phyloP scores from a whole-genome alignment of 2,888 invertebrate species.

The Drosophila borborema region DNA sequence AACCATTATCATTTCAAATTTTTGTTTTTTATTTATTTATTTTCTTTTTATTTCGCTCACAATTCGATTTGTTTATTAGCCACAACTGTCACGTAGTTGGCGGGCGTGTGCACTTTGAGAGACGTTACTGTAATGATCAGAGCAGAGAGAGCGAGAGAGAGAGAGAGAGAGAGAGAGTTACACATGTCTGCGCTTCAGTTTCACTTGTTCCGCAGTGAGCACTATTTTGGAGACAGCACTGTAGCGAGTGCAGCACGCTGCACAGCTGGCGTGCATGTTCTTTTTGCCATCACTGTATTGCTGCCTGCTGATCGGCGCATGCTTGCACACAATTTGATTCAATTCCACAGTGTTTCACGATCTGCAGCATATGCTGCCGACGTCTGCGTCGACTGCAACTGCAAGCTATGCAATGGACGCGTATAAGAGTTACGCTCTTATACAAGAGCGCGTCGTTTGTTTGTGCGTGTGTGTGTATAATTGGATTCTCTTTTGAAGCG shows the following conservation, averaged over 20 bases:
- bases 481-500: constrained; percentile 2
- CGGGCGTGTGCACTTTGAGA: not conserved
- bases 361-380: not conserved
- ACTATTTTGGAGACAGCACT: not conserved
- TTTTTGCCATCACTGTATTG: constrained; percentile 3
- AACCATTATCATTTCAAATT: constrained; percentile 20
- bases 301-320: not conserved
- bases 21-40: not conserved
- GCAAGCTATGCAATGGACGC: not conserved
- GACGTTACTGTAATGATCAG: not conserved
- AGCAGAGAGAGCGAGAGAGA: not conserved
- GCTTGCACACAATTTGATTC: not conserved
- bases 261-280: not conserved
- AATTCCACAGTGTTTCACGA: not conserved
- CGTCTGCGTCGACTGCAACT: not conserved
- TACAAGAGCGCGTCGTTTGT: not conserved
- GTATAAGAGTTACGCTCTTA: not conserved
- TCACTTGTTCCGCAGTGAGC: not conserved
- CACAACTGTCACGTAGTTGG: constrained; percentile 54
- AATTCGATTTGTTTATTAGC: constrained; percentile 8
- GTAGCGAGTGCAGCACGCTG: not conserved
- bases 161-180: too few species aligned
- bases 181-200: not conserved
- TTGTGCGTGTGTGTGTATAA: not conserved
- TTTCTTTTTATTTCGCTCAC: constrained; percentile 1